Evolutionary conservation across 2,888 invertebrate species (phyloP).

Genomic region (Apodemia hepburni): DNA sequence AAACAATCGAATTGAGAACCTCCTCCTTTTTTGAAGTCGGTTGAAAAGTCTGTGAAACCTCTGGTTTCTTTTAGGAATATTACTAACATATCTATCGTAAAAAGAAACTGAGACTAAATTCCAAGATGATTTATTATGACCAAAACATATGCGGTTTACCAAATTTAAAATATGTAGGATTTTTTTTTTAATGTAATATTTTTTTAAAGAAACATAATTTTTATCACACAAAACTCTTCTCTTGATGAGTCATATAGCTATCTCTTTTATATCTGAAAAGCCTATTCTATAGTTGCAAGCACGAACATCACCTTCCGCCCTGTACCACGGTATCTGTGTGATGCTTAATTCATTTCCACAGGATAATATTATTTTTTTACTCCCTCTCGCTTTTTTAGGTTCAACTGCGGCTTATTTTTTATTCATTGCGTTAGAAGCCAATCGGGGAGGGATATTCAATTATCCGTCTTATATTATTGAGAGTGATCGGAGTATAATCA

Average conservation of each 20-base stretch:
- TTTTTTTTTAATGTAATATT: too few relatives aligned
- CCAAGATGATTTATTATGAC: too few relatives aligned
- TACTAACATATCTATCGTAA: too few relatives aligned
- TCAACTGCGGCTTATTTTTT: constrained; percentile 75
- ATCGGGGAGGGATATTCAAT: constrained; percentile 67
- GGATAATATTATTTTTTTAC: constrained; percentile 81
- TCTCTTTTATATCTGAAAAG: constrained; percentile 26
- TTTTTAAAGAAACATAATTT: neutral
- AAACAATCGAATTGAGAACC: too few relatives aligned
- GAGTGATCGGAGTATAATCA: constrained; percentile 63
- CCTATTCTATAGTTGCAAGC: constrained; percentile 29
- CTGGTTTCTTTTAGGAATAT: too few relatives aligned
- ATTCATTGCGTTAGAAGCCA: constrained; percentile 55
- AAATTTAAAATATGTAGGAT: too few relatives aligned
- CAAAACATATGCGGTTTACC: too few relatives aligned
- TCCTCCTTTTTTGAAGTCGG: too few relatives aligned
- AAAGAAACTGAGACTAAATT: too few relatives aligned
- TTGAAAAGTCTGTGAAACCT: too few relatives aligned
- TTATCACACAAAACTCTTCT: too few relatives aligned
- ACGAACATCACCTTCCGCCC: constrained; percentile 31
- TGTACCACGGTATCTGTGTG: constrained; percentile 61
- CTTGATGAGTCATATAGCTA: too few relatives aligned
- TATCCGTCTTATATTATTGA: constrained; percentile 49
- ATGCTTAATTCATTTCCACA: constrained; percentile 78
- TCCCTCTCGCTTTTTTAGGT: constrained; percentile 63